A percentile compares a stretch with the other conserved stretches of the same genome.
Evolutionary conservation across 2,113 vertebrate species (phyloP).

Genomic region (Malurus melanocephalus): DNA sequence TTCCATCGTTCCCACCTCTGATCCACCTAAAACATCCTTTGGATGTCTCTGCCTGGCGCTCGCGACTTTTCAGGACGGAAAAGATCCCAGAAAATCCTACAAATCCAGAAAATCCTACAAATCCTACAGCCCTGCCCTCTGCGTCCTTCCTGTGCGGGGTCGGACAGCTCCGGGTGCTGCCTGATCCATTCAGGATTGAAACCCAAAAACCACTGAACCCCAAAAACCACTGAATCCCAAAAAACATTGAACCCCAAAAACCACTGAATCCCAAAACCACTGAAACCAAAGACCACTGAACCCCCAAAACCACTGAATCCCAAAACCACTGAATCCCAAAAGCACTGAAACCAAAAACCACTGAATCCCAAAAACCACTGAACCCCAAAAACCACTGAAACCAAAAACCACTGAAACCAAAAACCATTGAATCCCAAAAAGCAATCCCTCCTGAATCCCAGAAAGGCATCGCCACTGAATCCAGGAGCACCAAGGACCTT

Average conservation of each 20-base stretch:
- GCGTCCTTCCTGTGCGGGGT: background rate
- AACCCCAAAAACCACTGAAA: no score
- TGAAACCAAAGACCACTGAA: background rate
- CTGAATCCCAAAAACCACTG: background rate
- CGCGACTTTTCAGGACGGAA: no score
- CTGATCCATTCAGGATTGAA: background rate
- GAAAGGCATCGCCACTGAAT: accelerated
- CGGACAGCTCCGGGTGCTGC: background rate
- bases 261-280: no score
- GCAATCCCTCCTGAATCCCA: accelerated
- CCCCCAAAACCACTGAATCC: no score
- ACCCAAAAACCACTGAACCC: no score
- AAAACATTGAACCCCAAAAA: no score
- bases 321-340: no score
- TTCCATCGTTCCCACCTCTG: accelerated
- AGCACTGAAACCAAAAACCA: no score
- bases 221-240: no score
- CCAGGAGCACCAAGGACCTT: no score
- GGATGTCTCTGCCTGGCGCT: no score
- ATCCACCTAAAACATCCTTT: accelerated
- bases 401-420: background rate
- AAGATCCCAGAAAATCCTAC: no score
- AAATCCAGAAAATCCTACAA: background rate
- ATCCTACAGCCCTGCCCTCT: accelerated
- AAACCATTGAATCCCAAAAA: background rate